These are phyloP conservation scores for Drosophila prosaltans DNA, from an alignment of 1,140 invertebrate species.

Conservation along the genomic window DNA sequence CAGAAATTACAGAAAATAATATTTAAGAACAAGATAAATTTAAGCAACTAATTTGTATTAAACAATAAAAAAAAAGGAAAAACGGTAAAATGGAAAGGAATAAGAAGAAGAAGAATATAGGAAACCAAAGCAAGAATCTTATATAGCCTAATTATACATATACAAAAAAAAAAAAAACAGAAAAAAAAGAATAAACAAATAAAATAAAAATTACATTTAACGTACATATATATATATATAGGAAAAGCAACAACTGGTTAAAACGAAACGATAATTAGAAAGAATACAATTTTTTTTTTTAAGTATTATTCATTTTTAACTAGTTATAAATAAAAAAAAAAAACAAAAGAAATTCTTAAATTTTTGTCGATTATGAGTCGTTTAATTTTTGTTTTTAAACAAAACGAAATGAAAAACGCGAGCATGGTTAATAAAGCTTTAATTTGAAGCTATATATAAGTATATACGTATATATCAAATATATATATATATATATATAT, in stretches of 20 bases:
- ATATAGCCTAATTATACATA: conserved; percentile 43
- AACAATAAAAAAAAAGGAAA: neutral
- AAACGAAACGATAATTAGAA: conserved; percentile 33
- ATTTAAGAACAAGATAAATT: conserved; percentile 19
- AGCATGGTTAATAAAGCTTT: conserved; percentile 83
- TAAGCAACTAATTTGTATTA: conserved; percentile 25
- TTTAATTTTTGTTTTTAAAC: conserved; percentile 69
- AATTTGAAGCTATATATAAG: conserved; percentile 82
- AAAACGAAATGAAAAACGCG: conserved; percentile 78
- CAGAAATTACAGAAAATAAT: conserved; percentile 19
- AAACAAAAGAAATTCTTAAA: conserved; percentile 36
- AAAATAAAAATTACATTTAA: conserved; percentile 28
- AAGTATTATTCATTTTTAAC: conserved; percentile 47
- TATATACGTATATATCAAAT: conserved; percentile 61
- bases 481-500: conserved; percentile 34
- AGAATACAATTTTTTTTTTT: conserved; percentile 40
- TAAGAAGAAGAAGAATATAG: neutral
- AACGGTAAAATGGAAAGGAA: neutral
- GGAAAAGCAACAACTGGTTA: conserved; percentile 44
- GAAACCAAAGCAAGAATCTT: conserved; percentile 8
- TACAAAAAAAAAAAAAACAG: conserved; percentile 11
- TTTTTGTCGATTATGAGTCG: conserved; percentile 69
- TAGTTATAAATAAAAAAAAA: conserved; percentile 51
- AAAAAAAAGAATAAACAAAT: conserved; percentile 21
- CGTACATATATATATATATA: conserved; percentile 44